A percentile compares a stretch with the other conserved stretches of the same genome.
phyloP scores from a whole-genome alignment of 2,113 vertebrate species.

The Triplophysa tibetana region DNA sequence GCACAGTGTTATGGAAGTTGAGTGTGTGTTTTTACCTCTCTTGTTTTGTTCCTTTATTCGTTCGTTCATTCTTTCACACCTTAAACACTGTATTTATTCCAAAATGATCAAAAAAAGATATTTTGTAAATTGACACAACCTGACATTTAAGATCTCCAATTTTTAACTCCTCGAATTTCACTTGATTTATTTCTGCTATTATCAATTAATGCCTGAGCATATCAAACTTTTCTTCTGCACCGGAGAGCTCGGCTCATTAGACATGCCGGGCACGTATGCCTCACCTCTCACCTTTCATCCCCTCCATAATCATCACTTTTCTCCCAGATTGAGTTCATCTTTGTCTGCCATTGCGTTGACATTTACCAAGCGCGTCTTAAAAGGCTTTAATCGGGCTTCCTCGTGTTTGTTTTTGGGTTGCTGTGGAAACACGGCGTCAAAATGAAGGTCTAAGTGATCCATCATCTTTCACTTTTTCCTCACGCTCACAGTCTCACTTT shows the following conservation, averaged over 20 bases:
- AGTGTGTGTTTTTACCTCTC: too few relatives aligned
- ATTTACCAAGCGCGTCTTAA: conserved; percentile 46
- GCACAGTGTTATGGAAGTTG: too few relatives aligned
- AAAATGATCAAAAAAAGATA: not conserved
- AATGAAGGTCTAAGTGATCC: conserved; percentile 25
- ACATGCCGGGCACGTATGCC: not conserved
- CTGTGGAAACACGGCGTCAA: conserved; percentile 25
- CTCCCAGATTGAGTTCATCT: conserved; percentile 24
- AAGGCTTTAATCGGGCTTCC: conserved; percentile 44
- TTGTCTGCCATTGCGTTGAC: conserved; percentile 15
- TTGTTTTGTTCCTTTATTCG: too few relatives aligned
- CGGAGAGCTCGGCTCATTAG: conserved; percentile 2
- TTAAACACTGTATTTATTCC: not conserved
- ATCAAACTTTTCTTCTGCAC: not conserved
- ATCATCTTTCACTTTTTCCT: conserved; percentile 29
- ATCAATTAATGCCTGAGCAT: not conserved
- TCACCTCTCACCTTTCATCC: conserved; percentile 21
- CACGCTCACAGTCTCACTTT: conserved; percentile 6
- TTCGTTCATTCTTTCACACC: not conserved
- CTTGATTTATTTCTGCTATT: not conserved
- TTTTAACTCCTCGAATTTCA: not conserved
- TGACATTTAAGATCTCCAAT: not conserved
- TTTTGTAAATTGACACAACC: not conserved
- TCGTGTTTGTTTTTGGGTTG: conserved; percentile 43
- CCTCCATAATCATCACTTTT: conserved; percentile 2